Base-by-base conservation (phyloP, 2,888 invertebrate species). In the Cylindroiulus punctatus region DNA sequence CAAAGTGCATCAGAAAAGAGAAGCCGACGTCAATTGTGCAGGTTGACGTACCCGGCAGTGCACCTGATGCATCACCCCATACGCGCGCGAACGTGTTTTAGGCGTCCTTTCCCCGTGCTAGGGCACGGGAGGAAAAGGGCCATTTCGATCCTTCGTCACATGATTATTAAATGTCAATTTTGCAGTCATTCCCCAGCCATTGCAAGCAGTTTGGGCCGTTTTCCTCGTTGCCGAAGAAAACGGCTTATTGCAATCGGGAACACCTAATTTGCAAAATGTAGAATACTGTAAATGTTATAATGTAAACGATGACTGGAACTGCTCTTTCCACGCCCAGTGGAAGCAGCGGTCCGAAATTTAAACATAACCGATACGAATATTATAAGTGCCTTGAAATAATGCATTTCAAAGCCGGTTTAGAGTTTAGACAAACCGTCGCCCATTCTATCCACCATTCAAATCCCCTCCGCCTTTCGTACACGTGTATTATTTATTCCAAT, bases 161-260 rank as follows among this genome's bases (percentile, higher is more conserved):
- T 57, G 57, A 57, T 57, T 57, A 57, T 57, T 57, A 57, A 57
- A 57, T 57, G 57, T 57, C 57, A 57, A 57, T 57, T 57, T 57
- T 57, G 57, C 57, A 22, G 19, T 57, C 57, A 57, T 22, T 57
- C 22, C 57, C 57, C n/a, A 57, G 57, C 22, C 57, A 57, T 57
- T 57, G 57, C 57, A 57, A 57, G 57, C 57, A 57, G n/a, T 22
- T 19, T 8, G 22, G 57, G 22, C 57, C 57, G 57, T 4, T 57
- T 57, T 22, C 57, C 22, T 57, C 22, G 57, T 22, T 12, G 57
- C 7, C 7, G 57, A 7, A 57, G 22, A 57, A 57, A 22, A 57
- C 57, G 57, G 57, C 7, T 57, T 57, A 57, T 57, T 57, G 57
- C 57, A 57, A 57, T 5, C 12, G 57, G 57, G 57, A 57, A 57